Conservation (phyloP, 2,888 invertebrate species). For the Eilema depressum region DNA sequence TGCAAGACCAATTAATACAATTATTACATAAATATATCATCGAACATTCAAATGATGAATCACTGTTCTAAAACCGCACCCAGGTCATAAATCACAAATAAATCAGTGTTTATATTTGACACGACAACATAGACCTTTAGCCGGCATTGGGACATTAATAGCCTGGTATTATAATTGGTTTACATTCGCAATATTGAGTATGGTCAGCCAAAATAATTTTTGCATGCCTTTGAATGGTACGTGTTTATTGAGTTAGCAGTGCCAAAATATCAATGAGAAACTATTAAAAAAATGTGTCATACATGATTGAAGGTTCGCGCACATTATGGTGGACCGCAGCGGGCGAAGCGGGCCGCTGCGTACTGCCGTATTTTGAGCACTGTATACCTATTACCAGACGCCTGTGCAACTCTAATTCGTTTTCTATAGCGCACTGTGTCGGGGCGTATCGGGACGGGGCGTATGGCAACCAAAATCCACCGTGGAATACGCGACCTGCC, state of each 20-base stretch:
- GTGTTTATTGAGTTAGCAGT: neutral
- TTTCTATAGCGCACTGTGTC: too few relatives aligned
- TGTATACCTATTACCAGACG: too few relatives aligned
- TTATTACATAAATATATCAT: neutral
- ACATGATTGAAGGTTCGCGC: too few relatives aligned
- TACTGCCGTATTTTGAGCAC: too few relatives aligned
- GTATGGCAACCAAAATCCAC: too few relatives aligned
- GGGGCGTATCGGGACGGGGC: too few relatives aligned
- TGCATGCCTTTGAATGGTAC: slow-evolving; percentile 17
- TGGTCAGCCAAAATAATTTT: slow-evolving; percentile 29
- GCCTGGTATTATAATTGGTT: slow-evolving; percentile 13
- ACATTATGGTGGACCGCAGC: too few relatives aligned
- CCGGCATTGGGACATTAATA: slow-evolving; percentile 23
- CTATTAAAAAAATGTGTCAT: too few relatives aligned
- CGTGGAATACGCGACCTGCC: too few relatives aligned
- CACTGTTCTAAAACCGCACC: slow-evolving; percentile 5
- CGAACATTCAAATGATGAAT: slow-evolving; percentile 1
- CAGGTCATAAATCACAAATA: slow-evolving; percentile 1
- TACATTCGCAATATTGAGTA: slow-evolving; percentile 14
- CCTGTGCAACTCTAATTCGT: too few relatives aligned
- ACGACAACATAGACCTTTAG: slow-evolving; percentile 7
- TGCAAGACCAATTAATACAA: neutral
- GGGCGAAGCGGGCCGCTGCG: too few relatives aligned
- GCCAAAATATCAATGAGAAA: neutral
- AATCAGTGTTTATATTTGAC: slow-evolving; percentile 7